Conservation (phyloP, 2,888 invertebrate genomes). For the Synanthedon vespiformis region DNA sequence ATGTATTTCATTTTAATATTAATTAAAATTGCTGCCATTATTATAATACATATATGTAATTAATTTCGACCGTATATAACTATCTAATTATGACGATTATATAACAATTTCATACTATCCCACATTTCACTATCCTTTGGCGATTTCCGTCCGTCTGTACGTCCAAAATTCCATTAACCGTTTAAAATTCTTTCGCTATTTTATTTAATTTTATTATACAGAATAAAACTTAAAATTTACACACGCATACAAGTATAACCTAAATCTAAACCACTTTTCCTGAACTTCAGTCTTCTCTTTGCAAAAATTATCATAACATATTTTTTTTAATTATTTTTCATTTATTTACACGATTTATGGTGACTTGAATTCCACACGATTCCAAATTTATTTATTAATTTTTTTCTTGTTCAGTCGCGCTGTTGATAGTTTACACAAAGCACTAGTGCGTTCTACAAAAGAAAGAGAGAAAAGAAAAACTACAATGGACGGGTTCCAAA, state of each 20-base stretch:
- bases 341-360: slow-evolving; percentile 30
- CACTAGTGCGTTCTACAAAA: slow-evolving; percentile 14
- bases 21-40: neutral
- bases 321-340: slow-evolving; percentile 23
- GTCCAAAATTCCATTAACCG: neutral
- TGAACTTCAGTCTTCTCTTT: slow-evolving; percentile 69
- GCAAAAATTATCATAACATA: slow-evolving; percentile 59
- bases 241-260: slow-evolving; percentile 42
- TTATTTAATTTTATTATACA: slow-evolving; percentile 19
- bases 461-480: slow-evolving; percentile 14
- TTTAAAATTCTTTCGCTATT: neutral
- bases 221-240: slow-evolving; percentile 51
- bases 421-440: slow-evolving; percentile 19
- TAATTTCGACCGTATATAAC: neutral
- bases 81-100: neutral
- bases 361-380: neutral
- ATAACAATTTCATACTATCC: neutral
- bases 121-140: slow-evolving; percentile 20
- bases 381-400: no score
- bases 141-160: slow-evolving; percentile 13
- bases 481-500: slow-evolving; percentile 46
- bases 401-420: neutral
- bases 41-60: no score
- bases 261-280: slow-evolving; percentile 56
- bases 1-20: neutral